A percentile compares a stretch with the other conserved stretches of the same genome.
Conservation (phyloP, 2,113 vertebrate genomes). For the Tinamus guttatus region DNA sequence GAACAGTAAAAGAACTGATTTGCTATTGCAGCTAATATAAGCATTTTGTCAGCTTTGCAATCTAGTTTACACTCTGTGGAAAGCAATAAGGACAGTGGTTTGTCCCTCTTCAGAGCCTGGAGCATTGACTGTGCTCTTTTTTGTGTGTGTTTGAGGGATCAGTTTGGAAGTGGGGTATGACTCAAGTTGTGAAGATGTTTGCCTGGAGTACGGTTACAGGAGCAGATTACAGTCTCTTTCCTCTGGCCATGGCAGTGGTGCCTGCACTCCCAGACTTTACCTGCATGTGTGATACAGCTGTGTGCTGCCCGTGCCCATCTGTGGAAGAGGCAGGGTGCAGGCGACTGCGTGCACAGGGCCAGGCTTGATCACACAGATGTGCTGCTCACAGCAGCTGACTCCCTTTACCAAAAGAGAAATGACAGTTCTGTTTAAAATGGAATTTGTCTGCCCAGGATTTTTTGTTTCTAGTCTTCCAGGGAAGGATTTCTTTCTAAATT, state of each 20-base stretch:
- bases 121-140: not conserved
- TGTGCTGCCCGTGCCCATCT: not conserved
- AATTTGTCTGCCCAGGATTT: not conserved
- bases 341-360: not conserved
- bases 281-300: accelerated
- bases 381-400: not conserved
- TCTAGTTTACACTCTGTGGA: not conserved
- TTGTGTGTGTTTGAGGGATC: accelerated
- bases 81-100: not conserved
- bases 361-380: not conserved
- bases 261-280: not conserved
- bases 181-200: accelerated
- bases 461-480: not conserved
- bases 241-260: not conserved
- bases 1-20: not conserved
- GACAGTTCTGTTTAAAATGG: not conserved
- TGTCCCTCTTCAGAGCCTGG: too few relatives aligned
- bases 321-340: not conserved
- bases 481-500: not conserved
- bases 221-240: not conserved
- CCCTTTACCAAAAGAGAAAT: not conserved
- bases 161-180: not conserved
- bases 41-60: not conserved
- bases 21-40: not conserved
- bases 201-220: accelerated